Percentiles rank a stretch among this genome's conserved stretches.
phyloP scores from a whole-genome alignment of 2,888 invertebrate genomes.

The Harpalus rufipes region DNA sequence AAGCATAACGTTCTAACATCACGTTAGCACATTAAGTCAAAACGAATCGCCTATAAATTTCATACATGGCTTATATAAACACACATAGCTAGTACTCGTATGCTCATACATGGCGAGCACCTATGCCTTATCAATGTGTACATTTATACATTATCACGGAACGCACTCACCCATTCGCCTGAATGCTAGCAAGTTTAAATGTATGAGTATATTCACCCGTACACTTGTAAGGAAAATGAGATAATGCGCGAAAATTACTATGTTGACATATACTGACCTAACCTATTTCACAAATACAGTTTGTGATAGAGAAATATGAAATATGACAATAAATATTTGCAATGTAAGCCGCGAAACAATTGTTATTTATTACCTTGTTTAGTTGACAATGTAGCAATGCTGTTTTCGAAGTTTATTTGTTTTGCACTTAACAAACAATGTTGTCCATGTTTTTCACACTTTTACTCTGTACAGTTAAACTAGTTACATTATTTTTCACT shows the following conservation, averaged over 20 bases:
- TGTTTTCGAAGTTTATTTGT: background rate
- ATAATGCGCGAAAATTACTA: background rate
- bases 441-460: background rate
- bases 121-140: slow-evolving; percentile 18
- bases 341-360: background rate
- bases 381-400: background rate
- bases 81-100: background rate
- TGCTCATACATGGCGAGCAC: slow-evolving; percentile 9
- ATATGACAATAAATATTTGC: too few relatives aligned
- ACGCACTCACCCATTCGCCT: slow-evolving; percentile 27
- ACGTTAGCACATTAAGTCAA: slow-evolving; percentile 24
- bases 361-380: background rate
- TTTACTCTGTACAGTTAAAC: background rate
- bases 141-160: slow-evolving; percentile 5
- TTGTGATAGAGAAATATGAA: background rate
- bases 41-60: slow-evolving; percentile 32
- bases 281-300: background rate
- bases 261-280: background rate
- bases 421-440: background rate
- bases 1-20: slow-evolving; percentile 3
- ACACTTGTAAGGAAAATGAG: background rate
- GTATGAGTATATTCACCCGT: slow-evolving; percentile 32
- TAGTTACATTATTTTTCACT: background rate
- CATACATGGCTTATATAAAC: slow-evolving; percentile 1
- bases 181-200: slow-evolving; percentile 3